Evolutionary conservation across 37 sponge, comb jelly and placozoan genomes (phyloP), one percentile per base, ranked within the genome.

Genomic region (Geodia barretti): DNA sequence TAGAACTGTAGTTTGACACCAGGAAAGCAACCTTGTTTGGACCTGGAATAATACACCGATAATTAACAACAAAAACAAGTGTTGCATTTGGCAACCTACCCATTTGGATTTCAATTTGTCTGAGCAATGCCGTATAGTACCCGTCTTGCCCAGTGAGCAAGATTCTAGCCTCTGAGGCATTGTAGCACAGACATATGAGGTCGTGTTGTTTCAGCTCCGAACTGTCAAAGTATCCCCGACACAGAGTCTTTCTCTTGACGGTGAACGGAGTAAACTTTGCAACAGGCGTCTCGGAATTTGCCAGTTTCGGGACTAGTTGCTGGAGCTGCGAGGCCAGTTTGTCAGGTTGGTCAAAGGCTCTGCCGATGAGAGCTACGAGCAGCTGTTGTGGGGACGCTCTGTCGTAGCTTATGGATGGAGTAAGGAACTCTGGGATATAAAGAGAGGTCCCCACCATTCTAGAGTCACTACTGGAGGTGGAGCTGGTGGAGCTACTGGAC

Each of bases 121-220:
- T 72, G 62, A 95, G 38, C 26, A 96, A 69, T 39, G 80, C 77
- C 21, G 91, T 79, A 78, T 96, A 96, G 80, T 84, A 96, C 0
- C 97, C 97, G 64, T 93, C 97, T 25, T 20, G 31, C 1, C 94
- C 90, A 9, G 97, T 97, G 36, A 97, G 74, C 40, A 97, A 72
- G 11, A 97, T 88, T 69, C 97, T 74, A 37, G 97, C 94, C 82
- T 97, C 97, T 21, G 97, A 91, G 19, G 97, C 94, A 75, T 97
- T 97, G 86, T 97, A 97, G 43, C 97, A 97, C 79, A 97, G 63
- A 36, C 88, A 74, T 43, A 97, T 70, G 4, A 91, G 72, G 66
- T 91, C 92, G 76, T 89, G 87, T 14, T 86, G 78, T 37, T 39
- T 39, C 59, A 89, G 67, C 33, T 94, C 92, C 60, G 54, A 31